Evolutionary conservation across 2,888 invertebrate genomes (phyloP), one percentile per base, ranked within the genome.

Genomic region (Tachina grossa): DNA sequence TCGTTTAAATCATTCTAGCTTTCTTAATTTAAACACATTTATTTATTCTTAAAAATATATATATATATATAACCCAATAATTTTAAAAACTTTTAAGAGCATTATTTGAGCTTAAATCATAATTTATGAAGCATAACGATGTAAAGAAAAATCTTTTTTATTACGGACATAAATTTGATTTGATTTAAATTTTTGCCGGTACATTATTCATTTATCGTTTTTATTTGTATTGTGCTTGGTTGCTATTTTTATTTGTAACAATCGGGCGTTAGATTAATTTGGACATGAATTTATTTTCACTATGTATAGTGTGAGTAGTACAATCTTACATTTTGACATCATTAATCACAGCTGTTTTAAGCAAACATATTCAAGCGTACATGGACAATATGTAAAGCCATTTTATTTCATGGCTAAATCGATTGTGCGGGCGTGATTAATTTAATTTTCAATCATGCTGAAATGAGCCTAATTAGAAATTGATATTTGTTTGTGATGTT

Each of bases 111-210:
- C 53, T 69, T 43, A 39, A 69, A 69, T 22, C 41, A 69, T 53
- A 53, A 69, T 55, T 69, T 69, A 69, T 69, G 16, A 41, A 19
- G 53, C 41, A 53, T 69, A 2, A n/a, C 43, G 43, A 11, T 43
- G 39, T 53, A 39, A 53, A 43, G 43, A 53, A 68, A 47, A 47
- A 1, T 65, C 16, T 13, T 39, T 69, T n/a, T 41, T 51, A 51
- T 51, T 39, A 19, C 57, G 49, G 51, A 31, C 6, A 31, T 31
- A 31, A 31, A 31, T 31, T 31, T 1, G 31, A 31, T 31, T 31
- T 19, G 61, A 74, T 74, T 74, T 74, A 41, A 71, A 39, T 39
- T 66, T 55, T 66, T 76, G 63, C 45, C 45, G 61, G 51, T 63
- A 57, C 11, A 72, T 61, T 74, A 61, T 59, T 59, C 13, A 61